Evolutionary conservation across 2,113 vertebrate species (phyloP).

Genomic region (Heliornis fulica): DNA sequence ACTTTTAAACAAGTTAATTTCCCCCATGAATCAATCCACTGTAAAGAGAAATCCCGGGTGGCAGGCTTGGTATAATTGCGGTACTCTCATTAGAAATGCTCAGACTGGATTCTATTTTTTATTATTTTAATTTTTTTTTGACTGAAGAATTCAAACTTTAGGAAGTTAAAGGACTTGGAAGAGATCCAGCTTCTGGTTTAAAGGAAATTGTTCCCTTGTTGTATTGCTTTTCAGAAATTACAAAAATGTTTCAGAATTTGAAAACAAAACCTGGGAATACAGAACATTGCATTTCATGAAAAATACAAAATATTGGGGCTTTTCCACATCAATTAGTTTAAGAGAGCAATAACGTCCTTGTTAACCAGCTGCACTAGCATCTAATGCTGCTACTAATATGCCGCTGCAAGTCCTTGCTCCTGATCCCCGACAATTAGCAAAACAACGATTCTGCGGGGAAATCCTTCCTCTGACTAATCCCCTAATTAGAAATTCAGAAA

Average conservation of each 20-base stretch:
- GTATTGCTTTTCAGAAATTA: neutral
- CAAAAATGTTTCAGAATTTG: neutral
- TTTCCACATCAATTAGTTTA: neutral
- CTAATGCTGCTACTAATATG: neutral
- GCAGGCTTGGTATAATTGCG: neutral
- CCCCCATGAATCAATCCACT: neutral
- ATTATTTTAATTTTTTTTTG: neutral
- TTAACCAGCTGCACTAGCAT: neutral
- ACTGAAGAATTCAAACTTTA: neutral
- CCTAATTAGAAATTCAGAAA: neutral
- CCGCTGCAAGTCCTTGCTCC: neutral
- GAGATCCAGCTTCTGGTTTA: neutral
- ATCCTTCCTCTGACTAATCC: neutral
- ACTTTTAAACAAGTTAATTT: conserved; percentile 53
- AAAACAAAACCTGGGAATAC: neutral
- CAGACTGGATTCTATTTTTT: neutral
- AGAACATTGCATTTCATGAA: neutral
- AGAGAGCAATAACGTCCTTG: neutral
- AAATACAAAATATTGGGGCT: neutral
- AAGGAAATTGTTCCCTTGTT: neutral
- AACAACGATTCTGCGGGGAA: neutral
- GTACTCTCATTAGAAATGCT: neutral
- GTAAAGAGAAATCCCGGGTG: neutral
- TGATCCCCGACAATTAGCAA: neutral
- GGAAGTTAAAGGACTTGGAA: neutral